Percentiles rank a stretch among this genome's conserved stretches.
phyloP scores from a whole-genome alignment of 2,888 invertebrate genomes.

The Euzophera pinguis region DNA sequence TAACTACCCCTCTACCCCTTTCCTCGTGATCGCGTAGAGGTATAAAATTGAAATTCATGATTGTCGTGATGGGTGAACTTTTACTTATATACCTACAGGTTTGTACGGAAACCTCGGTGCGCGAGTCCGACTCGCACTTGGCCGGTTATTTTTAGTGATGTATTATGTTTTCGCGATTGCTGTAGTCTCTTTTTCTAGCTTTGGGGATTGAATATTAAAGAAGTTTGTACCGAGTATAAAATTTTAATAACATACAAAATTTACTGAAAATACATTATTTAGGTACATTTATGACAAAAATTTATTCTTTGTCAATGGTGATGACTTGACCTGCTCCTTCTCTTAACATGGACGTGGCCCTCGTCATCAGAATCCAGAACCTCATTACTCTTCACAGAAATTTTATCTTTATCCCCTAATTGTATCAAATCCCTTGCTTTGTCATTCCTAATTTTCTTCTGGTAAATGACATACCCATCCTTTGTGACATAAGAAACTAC shows the following conservation, averaged over 20 bases:
- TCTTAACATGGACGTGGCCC: not conserved
- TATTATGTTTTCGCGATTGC: too few relatives aligned
- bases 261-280: not conserved
- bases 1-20: too few relatives aligned
- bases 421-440: conserved; percentile 61
- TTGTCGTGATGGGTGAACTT: too few relatives aligned
- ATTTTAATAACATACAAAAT: not conserved
- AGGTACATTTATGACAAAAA: not conserved
- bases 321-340: not conserved
- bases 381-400: conserved; percentile 17
- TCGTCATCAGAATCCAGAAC: not conserved
- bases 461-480: conserved; percentile 61
- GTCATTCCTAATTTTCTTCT: conserved; percentile 62
- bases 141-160: too few relatives aligned
- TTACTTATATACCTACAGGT: too few relatives aligned
- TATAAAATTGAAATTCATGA: too few relatives aligned
- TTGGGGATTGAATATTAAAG: too few relatives aligned
- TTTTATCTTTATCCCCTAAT: conserved; percentile 22
- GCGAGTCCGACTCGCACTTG: too few relatives aligned
- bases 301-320: not conserved
- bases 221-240: not conserved
- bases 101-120: too few relatives aligned
- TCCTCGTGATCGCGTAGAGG: too few relatives aligned
- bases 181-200: too few relatives aligned
- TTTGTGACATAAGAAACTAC: conserved; percentile 66